Evolutionary conservation across 2,797 vertebrate species (phyloP), one percentile per base, ranked within the genome.

Genomic region (Eulemur albifrons): DNA sequence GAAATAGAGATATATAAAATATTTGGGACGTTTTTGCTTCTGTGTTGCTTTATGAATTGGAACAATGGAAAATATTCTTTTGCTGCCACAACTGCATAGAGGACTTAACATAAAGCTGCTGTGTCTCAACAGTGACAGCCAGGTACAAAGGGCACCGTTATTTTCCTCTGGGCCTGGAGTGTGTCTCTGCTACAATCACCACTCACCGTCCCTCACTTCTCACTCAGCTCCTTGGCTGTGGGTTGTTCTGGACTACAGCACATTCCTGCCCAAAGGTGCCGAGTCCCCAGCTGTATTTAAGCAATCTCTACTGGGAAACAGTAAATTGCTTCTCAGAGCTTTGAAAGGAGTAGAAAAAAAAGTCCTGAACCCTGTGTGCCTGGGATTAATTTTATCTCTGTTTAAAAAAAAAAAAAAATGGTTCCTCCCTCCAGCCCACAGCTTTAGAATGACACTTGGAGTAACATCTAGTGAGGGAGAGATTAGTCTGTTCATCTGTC

Each of bases 401-500:
- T 50, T 94, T 50, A 27, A 32, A 86, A 84, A 63, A 76, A 90
- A 40, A 40, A 40, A 40, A 40, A 54, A 67, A 76, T 35, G 70
- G 50, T 73, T 59, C 77, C 75, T 95, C 67, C 72, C 52, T 82
- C 59, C 35, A 72, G 54, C 43, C 54, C n/a, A 70, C 73, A 85
- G 76, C 75, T 96, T 95, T 85, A 92, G 93, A 88, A 95, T 95
- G 87, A 94, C 95, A 97, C 88, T 95, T 97, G 70, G 86, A 90
- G 93, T 95, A 80, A 73, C 93, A 93, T 92, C 65, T 86, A 97
- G 85, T 87, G 81, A 93, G 89, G 81, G 69, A 94, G 90, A 96
- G 94, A 97, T 97, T 94, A 97, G 89, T 88, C 91, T 97, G 79
- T 89, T 73, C 97, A 93, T 96, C 92, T 94, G 91, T 81, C 89